Conservation (phyloP, 2,888 invertebrate genomes). For the Mellilla xanthometata region DNA sequence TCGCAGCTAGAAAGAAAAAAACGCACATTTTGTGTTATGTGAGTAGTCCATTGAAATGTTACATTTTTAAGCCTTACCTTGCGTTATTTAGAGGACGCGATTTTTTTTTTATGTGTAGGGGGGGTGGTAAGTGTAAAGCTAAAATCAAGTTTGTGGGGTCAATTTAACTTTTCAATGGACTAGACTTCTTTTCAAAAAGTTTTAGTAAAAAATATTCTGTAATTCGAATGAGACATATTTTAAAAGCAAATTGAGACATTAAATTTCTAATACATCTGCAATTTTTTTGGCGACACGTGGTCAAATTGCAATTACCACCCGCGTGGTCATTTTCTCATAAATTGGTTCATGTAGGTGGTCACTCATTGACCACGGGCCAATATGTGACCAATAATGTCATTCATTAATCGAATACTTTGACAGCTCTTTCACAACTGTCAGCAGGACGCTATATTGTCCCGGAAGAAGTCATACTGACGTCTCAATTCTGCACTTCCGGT, state of each 20-base stretch:
- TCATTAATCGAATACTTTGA: slow-evolving; percentile 68
- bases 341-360: slow-evolving; percentile 49
- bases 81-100: too few relatives aligned
- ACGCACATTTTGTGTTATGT: too few relatives aligned
- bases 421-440: slow-evolving; percentile 76
- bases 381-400: slow-evolving; percentile 34
- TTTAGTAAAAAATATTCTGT: too few relatives aligned
- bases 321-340: slow-evolving; percentile 40
- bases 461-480: slow-evolving; percentile 67
- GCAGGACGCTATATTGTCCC: slow-evolving; percentile 60
- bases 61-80: too few relatives aligned
- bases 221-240: too few relatives aligned
- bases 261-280: slow-evolving; percentile 35
- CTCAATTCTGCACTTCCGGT: slow-evolving; percentile 68
- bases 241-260: slow-evolving; percentile 25
- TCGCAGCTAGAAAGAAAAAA: too few relatives aligned
- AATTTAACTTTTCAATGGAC: too few relatives aligned
- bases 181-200: too few relatives aligned
- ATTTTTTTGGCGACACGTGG: slow-evolving; percentile 42
- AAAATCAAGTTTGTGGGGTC: too few relatives aligned
- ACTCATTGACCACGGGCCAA: slow-evolving; percentile 40
- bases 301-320: slow-evolving; percentile 26
- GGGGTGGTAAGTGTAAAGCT: too few relatives aligned
- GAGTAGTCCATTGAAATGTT: too few relatives aligned
- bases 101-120: too few relatives aligned